Evolutionary conservation across 2,888 invertebrate genomes (phyloP).

Genomic region (Sussaba pulchella): DNA sequence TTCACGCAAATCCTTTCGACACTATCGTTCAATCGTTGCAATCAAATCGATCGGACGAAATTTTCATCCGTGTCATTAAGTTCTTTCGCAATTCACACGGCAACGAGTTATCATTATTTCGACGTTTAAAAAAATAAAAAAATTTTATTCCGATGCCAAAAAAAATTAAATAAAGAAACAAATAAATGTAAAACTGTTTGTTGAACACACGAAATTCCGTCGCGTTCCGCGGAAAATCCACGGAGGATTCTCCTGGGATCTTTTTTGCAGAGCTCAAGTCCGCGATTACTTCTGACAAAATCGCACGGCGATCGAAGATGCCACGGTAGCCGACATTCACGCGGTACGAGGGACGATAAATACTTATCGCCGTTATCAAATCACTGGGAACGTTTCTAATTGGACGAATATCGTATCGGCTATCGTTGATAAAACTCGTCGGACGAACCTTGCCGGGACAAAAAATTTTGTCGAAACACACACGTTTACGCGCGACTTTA

Average conservation of each 20-base stretch:
- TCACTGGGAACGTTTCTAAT: slow-evolving; percentile 73
- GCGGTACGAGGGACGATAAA: slow-evolving; percentile 75
- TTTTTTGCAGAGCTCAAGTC: slow-evolving; percentile 23
- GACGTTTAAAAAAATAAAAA: too few relatives aligned
- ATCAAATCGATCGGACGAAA: slow-evolving; percentile 33
- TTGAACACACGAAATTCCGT: background rate
- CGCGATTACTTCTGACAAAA: slow-evolving; percentile 36
- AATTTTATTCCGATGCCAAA: too few relatives aligned
- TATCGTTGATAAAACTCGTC: slow-evolving; percentile 71
- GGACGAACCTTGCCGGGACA: slow-evolving; percentile 45
- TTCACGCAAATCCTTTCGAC: slow-evolving; percentile 16
- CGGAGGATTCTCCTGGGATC: background rate
- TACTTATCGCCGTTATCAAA: slow-evolving; percentile 78
- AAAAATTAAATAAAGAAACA: too few relatives aligned
- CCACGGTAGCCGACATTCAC: slow-evolving; percentile 56
- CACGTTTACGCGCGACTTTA: too few relatives aligned
- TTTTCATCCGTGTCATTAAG: slow-evolving; percentile 38
- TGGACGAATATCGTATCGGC: slow-evolving; percentile 73
- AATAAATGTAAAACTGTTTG: too few relatives aligned
- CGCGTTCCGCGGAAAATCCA: background rate
- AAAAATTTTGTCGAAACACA: slow-evolving; percentile 64
- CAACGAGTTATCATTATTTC: background rate
- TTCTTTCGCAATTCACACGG: slow-evolving; percentile 18
- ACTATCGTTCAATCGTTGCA: slow-evolving; percentile 1
- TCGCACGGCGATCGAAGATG: slow-evolving; percentile 54